phyloP scores from a whole-genome alignment of 2,113 vertebrate species.

The Varanus komodoensis region DNA sequence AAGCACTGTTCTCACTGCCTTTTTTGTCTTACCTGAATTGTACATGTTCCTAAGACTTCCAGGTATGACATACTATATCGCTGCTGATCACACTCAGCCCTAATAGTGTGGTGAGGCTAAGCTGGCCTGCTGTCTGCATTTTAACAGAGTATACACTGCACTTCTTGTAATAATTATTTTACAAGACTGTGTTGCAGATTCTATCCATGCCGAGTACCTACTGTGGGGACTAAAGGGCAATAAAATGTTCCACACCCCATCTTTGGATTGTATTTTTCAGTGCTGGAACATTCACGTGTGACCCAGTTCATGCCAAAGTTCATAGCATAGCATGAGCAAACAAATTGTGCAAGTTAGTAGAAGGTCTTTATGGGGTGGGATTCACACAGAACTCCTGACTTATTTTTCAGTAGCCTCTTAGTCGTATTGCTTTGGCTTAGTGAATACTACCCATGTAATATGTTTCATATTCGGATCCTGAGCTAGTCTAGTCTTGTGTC shows the following conservation, averaged over 20 bases:
- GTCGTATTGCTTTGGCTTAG: neutral
- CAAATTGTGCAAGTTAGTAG: neutral
- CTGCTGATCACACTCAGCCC: neutral
- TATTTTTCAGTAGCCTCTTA: neutral
- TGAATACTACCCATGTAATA: neutral
- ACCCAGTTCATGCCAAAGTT: neutral
- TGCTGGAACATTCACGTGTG: neutral
- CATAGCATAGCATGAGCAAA: constrained; percentile 3
- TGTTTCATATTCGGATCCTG: neutral
- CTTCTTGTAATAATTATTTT: neutral
- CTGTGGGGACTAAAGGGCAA: neutral
- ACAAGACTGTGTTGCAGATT: neutral
- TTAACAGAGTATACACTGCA: neutral
- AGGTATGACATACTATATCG: neutral
- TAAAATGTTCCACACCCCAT: neutral
- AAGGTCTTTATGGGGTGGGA: neutral
- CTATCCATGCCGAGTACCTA: neutral
- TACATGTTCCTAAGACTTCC: neutral
- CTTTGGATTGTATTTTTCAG: neutral
- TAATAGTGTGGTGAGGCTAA: neutral
- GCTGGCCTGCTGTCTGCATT: neutral
- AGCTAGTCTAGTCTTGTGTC: neutral
- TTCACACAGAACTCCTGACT: neutral
- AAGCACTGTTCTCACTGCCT: too few species aligned
- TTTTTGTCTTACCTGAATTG: too few species aligned